phyloP scores from a whole-genome alignment of 1,140 invertebrate species.

The Schlechtendalia chinensis region DNA sequence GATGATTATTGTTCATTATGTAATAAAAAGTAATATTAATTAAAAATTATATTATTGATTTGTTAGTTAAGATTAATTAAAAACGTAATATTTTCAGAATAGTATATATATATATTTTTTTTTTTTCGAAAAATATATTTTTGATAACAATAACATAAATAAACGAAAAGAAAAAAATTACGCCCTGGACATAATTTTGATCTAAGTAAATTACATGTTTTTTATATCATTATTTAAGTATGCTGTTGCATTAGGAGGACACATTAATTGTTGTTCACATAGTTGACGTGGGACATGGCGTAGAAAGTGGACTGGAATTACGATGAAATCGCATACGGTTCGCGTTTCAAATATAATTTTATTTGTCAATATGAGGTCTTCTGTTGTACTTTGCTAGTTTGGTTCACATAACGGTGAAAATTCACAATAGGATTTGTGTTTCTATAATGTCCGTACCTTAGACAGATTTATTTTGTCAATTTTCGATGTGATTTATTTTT shows the following conservation, averaged over 20 bases:
- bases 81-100: no score
- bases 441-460: slow-evolving; percentile 20
- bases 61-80: no score
- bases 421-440: slow-evolving; percentile 14
- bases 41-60: no score
- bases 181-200: not conserved
- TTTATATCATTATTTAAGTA: not conserved
- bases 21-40: no score
- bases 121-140: no score
- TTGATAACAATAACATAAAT: no score
- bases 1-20: no score
- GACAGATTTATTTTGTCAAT: slow-evolving; percentile 38
- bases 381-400: not conserved
- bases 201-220: not conserved
- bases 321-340: not conserved
- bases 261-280: slow-evolving; percentile 1
- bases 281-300: not conserved
- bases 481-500: slow-evolving; percentile 41
- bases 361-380: slow-evolving; percentile 10
- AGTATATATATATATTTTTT: no score
- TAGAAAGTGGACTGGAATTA: slow-evolving; percentile 9
- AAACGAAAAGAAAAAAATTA: no score
- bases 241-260: not conserved
- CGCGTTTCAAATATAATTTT: slow-evolving; percentile 28
- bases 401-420: slow-evolving; percentile 3